These are phyloP conservation scores for Cheilosia scutellata DNA, from an alignment of 2,888 invertebrate genomes.

Conservation along the genomic window DNA sequence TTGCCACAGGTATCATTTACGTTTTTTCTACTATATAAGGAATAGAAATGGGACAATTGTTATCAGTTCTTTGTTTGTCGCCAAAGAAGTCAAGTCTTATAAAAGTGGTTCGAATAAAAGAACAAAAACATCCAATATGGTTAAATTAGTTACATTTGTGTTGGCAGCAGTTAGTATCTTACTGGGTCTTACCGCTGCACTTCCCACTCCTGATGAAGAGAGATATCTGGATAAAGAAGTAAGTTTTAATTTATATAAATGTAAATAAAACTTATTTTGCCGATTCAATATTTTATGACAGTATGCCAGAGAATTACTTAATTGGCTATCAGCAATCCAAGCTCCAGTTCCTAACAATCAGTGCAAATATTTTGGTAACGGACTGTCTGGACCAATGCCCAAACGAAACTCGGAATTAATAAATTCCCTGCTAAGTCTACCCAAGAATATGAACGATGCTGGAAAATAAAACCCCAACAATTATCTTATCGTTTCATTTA, in stretches of 20 bases:
- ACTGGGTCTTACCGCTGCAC: constrained; percentile 67
- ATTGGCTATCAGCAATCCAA: constrained; percentile 80
- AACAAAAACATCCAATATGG: constrained; percentile 27
- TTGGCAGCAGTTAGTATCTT: constrained; percentile 43
- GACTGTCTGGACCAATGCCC: constrained; percentile 80
- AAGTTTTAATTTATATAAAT: constrained; percentile 18
- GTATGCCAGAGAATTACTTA: constrained; percentile 81
- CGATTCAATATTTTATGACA: constrained; percentile 53
- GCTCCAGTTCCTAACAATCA: constrained; percentile 78
- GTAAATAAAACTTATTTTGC: not conserved
- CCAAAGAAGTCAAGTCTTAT: constrained; percentile 34
- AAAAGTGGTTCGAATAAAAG: not conserved
- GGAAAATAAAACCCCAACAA: constrained; percentile 85
- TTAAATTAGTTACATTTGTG: constrained; percentile 49
- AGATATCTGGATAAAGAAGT: constrained; percentile 82
- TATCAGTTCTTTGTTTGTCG: constrained; percentile 54
- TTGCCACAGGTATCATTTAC: constrained; percentile 42
- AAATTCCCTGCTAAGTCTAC: constrained; percentile 90
- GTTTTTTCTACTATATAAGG: constrained; percentile 63
- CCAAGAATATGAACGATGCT: constrained; percentile 90
- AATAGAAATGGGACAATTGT: constrained; percentile 26
- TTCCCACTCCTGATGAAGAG: constrained; percentile 82
- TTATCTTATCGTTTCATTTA: constrained; percentile 9
- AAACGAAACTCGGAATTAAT: constrained; percentile 90
- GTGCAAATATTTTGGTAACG: constrained; percentile 78